phyloP scores from a whole-genome alignment of 2,113 vertebrate genomes.

The Sceloporus undulatus region DNA sequence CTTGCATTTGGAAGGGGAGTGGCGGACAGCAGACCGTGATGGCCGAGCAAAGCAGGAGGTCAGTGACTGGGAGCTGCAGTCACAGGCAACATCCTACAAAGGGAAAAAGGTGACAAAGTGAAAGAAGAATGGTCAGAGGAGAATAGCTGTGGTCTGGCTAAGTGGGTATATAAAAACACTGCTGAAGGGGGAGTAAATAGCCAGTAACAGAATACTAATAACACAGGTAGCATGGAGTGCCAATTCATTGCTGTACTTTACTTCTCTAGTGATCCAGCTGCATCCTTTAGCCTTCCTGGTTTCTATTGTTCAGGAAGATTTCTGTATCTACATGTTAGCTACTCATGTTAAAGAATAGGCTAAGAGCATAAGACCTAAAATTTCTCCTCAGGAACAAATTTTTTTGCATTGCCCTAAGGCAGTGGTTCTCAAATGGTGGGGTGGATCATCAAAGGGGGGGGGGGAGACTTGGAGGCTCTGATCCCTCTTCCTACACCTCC shows the following conservation, averaged over 20 bases:
- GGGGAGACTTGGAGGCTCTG: no score
- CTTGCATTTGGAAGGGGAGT: conserved; percentile 89
- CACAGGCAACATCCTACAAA: conserved; percentile 90
- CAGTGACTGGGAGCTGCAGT: conserved; percentile 90
- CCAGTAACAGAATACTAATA: neutral
- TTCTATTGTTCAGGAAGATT: neutral
- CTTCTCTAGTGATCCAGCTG: neutral
- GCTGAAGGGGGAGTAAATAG: neutral
- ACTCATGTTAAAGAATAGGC: neutral
- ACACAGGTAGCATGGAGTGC: no score
- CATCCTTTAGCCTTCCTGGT: neutral
- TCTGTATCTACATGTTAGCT: neutral
- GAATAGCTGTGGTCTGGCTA: neutral
- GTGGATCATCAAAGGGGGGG: no score
- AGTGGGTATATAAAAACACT: neutral
- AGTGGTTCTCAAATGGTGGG: no score
- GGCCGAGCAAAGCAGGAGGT: conserved; percentile 89
- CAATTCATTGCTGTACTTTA: no score
- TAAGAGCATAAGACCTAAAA: neutral
- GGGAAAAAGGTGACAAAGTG: conserved; percentile 51
- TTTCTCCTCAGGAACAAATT: neutral
- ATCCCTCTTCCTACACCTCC: no score
- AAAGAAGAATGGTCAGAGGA: neutral
- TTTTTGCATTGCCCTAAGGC: neutral
- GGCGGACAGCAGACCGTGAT: conserved; percentile 84